phyloP scores from a whole-genome alignment of 2,113 vertebrate species.

The Heliornis fulica region DNA sequence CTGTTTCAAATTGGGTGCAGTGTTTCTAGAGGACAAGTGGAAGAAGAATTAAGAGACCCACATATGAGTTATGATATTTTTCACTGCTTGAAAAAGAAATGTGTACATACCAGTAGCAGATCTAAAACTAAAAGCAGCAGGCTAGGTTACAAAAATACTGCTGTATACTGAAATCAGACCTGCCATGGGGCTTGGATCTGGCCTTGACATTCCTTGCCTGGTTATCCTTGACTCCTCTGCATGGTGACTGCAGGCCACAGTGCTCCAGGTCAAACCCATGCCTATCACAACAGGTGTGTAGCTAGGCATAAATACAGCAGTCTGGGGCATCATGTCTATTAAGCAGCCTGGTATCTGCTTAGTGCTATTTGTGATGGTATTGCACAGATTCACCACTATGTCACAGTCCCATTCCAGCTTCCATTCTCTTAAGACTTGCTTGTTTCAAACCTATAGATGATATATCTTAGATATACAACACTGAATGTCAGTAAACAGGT shows the following conservation, averaged over 20 bases:
- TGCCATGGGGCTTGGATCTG: not conserved
- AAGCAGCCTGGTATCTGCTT: not conserved
- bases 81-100: not conserved
- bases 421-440: not conserved
- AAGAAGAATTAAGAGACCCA: not conserved
- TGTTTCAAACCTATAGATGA: not conserved
- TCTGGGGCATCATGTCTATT: not conserved
- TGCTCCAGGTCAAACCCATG: not conserved
- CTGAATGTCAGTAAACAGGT: not conserved
- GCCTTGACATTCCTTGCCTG: not conserved
- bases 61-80: not conserved
- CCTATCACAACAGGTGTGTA: not conserved
- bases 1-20: not conserved
- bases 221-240: fast-evolving
- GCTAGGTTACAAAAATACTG: not conserved
- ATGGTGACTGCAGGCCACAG: fast-evolving
- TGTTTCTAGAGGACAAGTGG: not conserved
- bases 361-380: not conserved
- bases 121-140: not conserved
- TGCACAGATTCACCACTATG: not conserved
- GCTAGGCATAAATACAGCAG: not conserved
- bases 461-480: not conserved
- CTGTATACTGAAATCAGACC: not conserved
- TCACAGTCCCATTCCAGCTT: not conserved
- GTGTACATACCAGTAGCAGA: not conserved